Evolutionary conservation across 2,797 vertebrate species (phyloP), one percentile per base, ranked within the genome.

Genomic region (Oreonectes daqikongensis): DNA sequence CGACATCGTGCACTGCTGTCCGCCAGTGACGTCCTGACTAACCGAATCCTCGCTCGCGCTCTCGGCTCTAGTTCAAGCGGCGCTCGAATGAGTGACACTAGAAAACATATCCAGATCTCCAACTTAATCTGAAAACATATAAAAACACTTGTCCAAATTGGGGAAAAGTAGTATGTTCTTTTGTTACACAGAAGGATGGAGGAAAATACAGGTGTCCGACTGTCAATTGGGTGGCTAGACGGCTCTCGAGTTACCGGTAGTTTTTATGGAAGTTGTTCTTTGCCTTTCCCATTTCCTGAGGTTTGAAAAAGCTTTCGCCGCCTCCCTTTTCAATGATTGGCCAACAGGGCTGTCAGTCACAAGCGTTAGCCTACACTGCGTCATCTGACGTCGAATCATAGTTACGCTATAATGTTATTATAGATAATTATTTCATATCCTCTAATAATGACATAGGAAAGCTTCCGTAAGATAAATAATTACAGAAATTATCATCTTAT

Each of bases 1-100:
- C 55, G 92, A 88, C 92, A 93, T 93, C 1, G 52, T 17, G 22
- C 22, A 20, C 74, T 46, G 46, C 2, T 11, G 30, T 60, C 69
- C 12, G 55, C 5, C 3, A 60, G 28, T 50, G 32, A 5, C n/a
- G 28, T n/a, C 35, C 32, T 1, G 26, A 22, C 35, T 44, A 66
- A 73, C 30, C 69, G 28, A 67, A 7, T 20, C 53, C 20, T 35
- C 44, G 1, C 59, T 26, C 26, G 68, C 46, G 14, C 10, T 52
- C 0, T 24, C 8, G 28, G 60, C 60, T 66, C 53, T 60, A 53
- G 40, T 40, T 76, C 74, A 76, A 42, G 65, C 53, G 75, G 35
- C 48, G 12, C 22, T n/a, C 9, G 20, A 35, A 1, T 50, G 38
- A 42, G 9, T 35, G 64, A 67, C 65, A 2, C 59, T 28, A 48